Conservation (phyloP, 2,888 invertebrate genomes). For the Branchinecta sandiegonensis region DNA sequence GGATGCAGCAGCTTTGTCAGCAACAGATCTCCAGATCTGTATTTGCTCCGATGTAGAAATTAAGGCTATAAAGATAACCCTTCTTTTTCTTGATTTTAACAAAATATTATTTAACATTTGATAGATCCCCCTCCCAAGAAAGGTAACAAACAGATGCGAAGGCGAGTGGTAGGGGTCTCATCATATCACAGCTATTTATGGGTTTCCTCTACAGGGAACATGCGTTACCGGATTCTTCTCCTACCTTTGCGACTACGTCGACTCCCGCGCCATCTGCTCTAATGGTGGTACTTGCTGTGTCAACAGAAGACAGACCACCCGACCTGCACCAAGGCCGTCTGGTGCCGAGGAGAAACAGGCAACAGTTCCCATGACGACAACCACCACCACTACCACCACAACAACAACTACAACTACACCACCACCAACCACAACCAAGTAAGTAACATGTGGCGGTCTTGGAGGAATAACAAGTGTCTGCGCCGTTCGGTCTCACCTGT, state of each 20-base stretch:
- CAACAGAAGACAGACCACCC: slow-evolving; percentile 32
- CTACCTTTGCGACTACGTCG: slow-evolving; percentile 70
- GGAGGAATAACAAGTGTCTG: background rate
- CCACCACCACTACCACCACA: slow-evolving; percentile 27
- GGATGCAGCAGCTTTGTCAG: too few species aligned
- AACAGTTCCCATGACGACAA: slow-evolving; percentile 25
- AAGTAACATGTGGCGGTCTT: too few species aligned
- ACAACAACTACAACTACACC: slow-evolving; percentile 27
- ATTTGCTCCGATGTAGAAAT: too few species aligned
- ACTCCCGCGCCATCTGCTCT: slow-evolving; percentile 58
- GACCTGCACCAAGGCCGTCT: background rate
- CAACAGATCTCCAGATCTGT: too few species aligned
- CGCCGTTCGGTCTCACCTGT: background rate
- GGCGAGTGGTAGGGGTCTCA: too few species aligned
- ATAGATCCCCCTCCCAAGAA: too few species aligned
- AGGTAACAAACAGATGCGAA: too few species aligned
- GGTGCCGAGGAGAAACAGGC: slow-evolving; percentile 10
- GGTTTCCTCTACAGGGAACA: slow-evolving; percentile 45
- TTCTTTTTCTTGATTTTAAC: too few species aligned
- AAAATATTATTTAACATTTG: too few species aligned
- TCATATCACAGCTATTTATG: too few species aligned
- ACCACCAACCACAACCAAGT: slow-evolving; percentile 26
- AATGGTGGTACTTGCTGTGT: slow-evolving; percentile 66
- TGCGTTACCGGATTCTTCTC: slow-evolving; percentile 69
- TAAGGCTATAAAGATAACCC: too few species aligned